Evolutionary conservation across 2,888 invertebrate genomes (phyloP).

Genomic region (Elegia similella): DNA sequence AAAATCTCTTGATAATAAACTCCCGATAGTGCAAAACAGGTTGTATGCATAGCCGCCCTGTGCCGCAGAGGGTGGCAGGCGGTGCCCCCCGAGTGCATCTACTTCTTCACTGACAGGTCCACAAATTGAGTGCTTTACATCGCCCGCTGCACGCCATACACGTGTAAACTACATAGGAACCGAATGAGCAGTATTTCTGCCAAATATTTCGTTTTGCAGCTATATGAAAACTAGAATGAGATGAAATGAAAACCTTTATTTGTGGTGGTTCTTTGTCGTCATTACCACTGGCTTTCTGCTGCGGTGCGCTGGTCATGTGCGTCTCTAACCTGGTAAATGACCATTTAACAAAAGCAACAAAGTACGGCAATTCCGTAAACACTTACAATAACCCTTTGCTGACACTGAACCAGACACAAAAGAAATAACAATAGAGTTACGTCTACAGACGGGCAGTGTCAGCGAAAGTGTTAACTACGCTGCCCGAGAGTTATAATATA

Average conservation of each 20-base stretch:
- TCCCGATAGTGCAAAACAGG: not conserved
- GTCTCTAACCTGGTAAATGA: too few species aligned
- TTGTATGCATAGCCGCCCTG: constrained; percentile 1
- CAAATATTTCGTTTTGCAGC: not conserved
- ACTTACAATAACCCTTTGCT: too few species aligned
- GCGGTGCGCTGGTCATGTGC: too few species aligned
- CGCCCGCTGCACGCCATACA: not conserved
- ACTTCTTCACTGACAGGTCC: constrained; percentile 20
- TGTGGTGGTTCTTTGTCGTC: too few species aligned
- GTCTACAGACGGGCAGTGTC: too few species aligned
- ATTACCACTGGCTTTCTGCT: too few species aligned
- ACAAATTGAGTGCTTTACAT: constrained; percentile 12
- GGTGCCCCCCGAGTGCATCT: constrained; percentile 14
- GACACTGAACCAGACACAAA: too few species aligned
- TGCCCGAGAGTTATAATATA: not conserved
- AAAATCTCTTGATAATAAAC: not conserved
- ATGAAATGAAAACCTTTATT: too few species aligned
- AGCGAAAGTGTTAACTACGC: not conserved
- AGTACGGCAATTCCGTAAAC: too few species aligned
- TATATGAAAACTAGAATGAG: too few species aligned
- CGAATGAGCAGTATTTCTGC: not conserved
- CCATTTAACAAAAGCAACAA: too few species aligned
- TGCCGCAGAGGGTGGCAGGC: constrained; percentile 2
- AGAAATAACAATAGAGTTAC: too few species aligned
- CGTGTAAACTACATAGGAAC: not conserved